Percentiles rank a stretch among this genome's conserved stretches.
phyloP scores from a whole-genome alignment of 2,888 invertebrate genomes.

The Cosmorhoe ocellata region DNA sequence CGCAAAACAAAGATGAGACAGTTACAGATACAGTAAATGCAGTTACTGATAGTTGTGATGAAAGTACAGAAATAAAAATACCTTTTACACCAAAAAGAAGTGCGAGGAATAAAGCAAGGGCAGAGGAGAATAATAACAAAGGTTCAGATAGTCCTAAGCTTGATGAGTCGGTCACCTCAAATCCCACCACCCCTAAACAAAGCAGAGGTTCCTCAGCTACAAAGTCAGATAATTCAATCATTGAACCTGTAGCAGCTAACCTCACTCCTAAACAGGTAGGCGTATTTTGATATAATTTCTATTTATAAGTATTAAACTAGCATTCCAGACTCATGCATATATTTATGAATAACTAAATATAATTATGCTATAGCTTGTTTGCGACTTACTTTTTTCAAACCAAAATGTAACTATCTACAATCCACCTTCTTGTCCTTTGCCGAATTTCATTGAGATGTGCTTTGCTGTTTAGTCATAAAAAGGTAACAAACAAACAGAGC shows the following conservation, averaged over 20 bases:
- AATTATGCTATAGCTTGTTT: too few species aligned
- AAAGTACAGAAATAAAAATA: slow-evolving; percentile 18
- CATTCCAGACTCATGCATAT: too few species aligned
- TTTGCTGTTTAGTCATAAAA: too few species aligned
- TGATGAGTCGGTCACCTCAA: slow-evolving; percentile 53
- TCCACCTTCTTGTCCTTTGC: too few species aligned
- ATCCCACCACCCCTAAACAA: slow-evolving; percentile 55
- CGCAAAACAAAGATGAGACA: neutral
- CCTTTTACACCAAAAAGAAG: slow-evolving; percentile 55
- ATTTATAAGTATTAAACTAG: too few species aligned
- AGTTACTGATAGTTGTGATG: too few species aligned
- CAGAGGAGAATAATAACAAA: slow-evolving; percentile 49
- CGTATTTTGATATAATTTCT: too few species aligned
- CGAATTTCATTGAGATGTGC: too few species aligned
- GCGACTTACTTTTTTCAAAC: too few species aligned
- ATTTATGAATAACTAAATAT: too few species aligned
- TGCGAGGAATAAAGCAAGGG: slow-evolving; percentile 48
- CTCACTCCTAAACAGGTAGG: slow-evolving; percentile 68
- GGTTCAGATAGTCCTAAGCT: slow-evolving; percentile 45
- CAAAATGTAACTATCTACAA: too few species aligned
- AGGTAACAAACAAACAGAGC: too few species aligned
- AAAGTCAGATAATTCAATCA: slow-evolving; percentile 55
- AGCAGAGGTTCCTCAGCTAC: slow-evolving; percentile 52
- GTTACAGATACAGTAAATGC: slow-evolving; percentile 17
- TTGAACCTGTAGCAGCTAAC: slow-evolving; percentile 49